phyloP scores from a whole-genome alignment of 2,113 vertebrate species.

The Entelurus aequoreus region DNA sequence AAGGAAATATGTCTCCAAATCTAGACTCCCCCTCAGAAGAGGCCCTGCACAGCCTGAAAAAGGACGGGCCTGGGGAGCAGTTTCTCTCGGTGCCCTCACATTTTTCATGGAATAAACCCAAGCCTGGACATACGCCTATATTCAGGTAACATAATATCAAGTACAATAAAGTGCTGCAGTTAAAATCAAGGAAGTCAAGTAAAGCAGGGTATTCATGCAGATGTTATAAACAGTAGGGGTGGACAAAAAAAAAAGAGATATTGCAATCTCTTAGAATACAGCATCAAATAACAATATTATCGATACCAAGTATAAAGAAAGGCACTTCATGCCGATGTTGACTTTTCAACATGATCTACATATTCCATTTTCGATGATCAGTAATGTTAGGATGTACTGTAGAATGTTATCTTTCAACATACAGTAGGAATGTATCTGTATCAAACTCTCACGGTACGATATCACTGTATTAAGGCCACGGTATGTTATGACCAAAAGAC shows the following conservation, averaged over 20 bases:
- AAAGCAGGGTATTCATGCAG: conserved; percentile 3
- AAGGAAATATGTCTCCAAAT: conserved; percentile 82
- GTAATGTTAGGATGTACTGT: no score
- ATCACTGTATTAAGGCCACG: no score
- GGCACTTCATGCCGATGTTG: no score
- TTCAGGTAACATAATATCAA: conserved; percentile 80
- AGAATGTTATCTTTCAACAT: no score
- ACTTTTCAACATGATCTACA: no score
- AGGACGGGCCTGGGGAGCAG: conserved; percentile 88
- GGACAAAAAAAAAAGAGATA: neutral
- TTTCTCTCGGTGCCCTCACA: conserved; percentile 96
- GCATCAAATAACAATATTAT: neutral
- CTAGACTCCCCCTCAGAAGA: conserved; percentile 87
- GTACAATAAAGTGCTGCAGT: neutral
- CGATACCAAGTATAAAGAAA: no score
- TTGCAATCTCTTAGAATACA: neutral
- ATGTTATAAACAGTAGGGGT: conserved; percentile 1
- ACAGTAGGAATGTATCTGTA: no score
- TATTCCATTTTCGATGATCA: no score
- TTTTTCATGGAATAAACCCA: conserved; percentile 98
- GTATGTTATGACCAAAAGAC: no score
- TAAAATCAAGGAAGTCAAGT: neutral
- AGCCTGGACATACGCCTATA: conserved; percentile 93
- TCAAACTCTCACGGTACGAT: no score
- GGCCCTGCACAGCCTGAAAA: conserved; percentile 83